These are phyloP conservation scores for Odontamblyopus lacepedii DNA, from an alignment of 2,797 vertebrate species.

Conservation along the genomic window DNA sequence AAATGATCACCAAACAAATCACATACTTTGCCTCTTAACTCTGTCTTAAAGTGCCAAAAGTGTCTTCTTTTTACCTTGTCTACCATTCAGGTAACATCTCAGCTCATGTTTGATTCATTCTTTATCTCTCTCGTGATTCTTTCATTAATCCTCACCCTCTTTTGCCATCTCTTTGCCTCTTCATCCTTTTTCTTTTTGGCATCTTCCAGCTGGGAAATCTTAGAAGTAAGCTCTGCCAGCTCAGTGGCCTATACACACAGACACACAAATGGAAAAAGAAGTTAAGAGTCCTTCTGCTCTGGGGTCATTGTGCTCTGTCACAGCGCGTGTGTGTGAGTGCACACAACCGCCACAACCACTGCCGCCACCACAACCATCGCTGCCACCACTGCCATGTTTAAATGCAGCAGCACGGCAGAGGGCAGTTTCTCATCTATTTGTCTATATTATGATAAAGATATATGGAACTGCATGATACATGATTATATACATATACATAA, in stretches of 20 bases:
- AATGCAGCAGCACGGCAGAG: slow-evolving; percentile 4
- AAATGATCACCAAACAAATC: slow-evolving; percentile 5
- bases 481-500: no score
- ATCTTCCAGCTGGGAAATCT: slow-evolving; percentile 91
- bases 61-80: slow-evolving; percentile 24
- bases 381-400: slow-evolving; percentile 1
- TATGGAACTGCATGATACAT: not conserved
- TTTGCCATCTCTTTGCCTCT: slow-evolving; percentile 89
- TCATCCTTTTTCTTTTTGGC: slow-evolving; percentile 93
- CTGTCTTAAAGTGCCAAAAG: slow-evolving; percentile 9
- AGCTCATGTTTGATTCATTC: slow-evolving; percentile 59
- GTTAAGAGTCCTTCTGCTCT: slow-evolving; percentile 58
- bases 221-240: slow-evolving; percentile 90
- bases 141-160: slow-evolving; percentile 84
- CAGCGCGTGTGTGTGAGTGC: no score
- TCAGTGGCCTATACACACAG: slow-evolving; percentile 85
- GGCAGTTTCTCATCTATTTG: slow-evolving; percentile 10
- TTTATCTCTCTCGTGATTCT: slow-evolving; percentile 40
- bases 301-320: slow-evolving; percentile 46
- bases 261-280: slow-evolving; percentile 23
- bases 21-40: not conserved
- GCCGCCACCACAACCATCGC: no score
- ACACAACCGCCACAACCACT: no score
- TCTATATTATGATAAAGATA: slow-evolving; percentile 1
- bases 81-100: slow-evolving; percentile 32